Conservation (phyloP, 2,797 vertebrate species). For the Chaenodraco wilsoni region DNA sequence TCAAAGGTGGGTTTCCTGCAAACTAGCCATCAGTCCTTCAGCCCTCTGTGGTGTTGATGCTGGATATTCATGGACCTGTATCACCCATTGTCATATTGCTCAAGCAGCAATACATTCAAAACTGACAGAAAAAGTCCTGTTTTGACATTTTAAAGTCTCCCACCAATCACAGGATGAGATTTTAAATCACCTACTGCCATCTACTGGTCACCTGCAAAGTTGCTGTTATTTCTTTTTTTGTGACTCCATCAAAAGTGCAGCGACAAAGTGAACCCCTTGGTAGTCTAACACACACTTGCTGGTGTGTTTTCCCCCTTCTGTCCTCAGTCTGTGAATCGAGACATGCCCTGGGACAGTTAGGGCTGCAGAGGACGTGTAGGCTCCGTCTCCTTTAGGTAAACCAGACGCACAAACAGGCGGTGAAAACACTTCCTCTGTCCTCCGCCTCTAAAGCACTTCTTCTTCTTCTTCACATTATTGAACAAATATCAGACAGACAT, state of each 20-base stretch:
- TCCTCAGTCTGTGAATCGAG: slow-evolving; percentile 86
- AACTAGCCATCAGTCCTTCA: neutral
- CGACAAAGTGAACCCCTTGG: slow-evolving; percentile 34
- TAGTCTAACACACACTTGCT: slow-evolving; percentile 77
- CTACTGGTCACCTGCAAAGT: slow-evolving; percentile 56
- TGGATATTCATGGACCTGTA: neutral
- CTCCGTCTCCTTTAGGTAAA: slow-evolving; percentile 83
- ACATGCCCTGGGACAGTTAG: slow-evolving; percentile 87
- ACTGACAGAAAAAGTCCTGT: neutral
- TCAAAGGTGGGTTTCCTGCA: slow-evolving; percentile 81
- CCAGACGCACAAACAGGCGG: slow-evolving; percentile 52
- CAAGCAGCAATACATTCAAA: neutral
- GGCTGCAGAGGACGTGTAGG: slow-evolving; percentile 78
- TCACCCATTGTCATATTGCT: slow-evolving; percentile 10
- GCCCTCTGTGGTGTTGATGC: neutral
- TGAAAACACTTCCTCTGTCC: slow-evolving; percentile 45
- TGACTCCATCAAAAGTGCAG: slow-evolving; percentile 35
- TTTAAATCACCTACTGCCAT: slow-evolving; percentile 58
- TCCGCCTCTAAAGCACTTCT: slow-evolving; percentile 41
- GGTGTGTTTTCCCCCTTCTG: slow-evolving; percentile 76
- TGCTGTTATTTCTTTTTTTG: slow-evolving; percentile 20
- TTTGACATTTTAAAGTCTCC: slow-evolving; percentile 4
- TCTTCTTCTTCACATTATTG: slow-evolving; percentile 21
- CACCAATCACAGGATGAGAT: slow-evolving; percentile 11
- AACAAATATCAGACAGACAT: slow-evolving; percentile 10